Evolutionary conservation across 2,797 vertebrate species (phyloP).

Genomic region (Paedocypris micromegethes): DNA sequence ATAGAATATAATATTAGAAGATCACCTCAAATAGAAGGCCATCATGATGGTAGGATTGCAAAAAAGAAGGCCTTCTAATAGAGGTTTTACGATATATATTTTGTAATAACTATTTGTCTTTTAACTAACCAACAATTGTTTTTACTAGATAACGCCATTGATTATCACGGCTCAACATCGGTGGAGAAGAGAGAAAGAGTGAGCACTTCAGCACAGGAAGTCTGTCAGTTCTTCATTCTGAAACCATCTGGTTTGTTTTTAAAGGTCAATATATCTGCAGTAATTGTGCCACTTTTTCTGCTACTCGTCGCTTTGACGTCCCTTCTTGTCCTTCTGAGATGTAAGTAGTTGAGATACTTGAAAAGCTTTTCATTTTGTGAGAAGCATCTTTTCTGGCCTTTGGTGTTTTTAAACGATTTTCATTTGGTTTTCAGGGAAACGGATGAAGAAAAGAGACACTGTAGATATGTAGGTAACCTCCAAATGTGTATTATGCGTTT

Average conservation of each 20-base stretch:
- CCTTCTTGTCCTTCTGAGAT: conserved; percentile 20
- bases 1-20: too few species aligned
- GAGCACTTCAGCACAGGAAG: neutral
- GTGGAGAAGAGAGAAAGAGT: neutral
- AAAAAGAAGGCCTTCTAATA: too few species aligned
- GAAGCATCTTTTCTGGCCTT: neutral
- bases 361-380: neutral
- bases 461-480: conserved; percentile 51
- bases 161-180: neutral
- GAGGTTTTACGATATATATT: too few species aligned
- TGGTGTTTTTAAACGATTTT: conserved; percentile 1
- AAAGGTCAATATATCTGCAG: conserved; percentile 16
- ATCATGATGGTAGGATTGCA: too few species aligned
- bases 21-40: too few species aligned
- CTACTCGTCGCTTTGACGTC: conserved; percentile 19
- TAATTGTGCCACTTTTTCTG: conserved; percentile 35
- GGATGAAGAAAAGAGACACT: conserved; percentile 39
- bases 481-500: neutral
- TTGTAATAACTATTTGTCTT: neutral
- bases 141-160: neutral
- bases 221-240: neutral
- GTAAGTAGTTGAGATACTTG: conserved; percentile 38
- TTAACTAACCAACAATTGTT: neutral
- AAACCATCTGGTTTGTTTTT: conserved; percentile 8
- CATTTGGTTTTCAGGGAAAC: conserved; percentile 49